Evolutionary conservation across 2,797 vertebrate genomes (phyloP), one percentile per base, ranked within the genome.

Genomic region (Aotus griseimembra): DNA sequence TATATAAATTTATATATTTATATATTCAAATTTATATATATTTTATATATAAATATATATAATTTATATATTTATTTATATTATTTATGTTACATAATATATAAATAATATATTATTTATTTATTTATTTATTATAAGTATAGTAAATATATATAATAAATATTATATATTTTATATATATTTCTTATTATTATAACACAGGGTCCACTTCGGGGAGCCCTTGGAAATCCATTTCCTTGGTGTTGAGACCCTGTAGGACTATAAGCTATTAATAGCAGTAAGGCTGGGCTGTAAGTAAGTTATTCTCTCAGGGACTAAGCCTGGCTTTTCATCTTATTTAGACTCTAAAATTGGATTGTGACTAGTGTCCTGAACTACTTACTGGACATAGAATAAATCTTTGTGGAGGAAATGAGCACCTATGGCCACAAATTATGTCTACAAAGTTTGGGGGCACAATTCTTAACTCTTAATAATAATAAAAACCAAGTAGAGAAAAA

Each of bases 131-230:
- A 55, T 55, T 55, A 22, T 55, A 55, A 20, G 20, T 52, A 50
- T 50, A 50, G 17, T 50, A 50, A 52, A 52, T 19, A 52, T 52
- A 52, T 52, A 52, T 20, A 55, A 8, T 52, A 52, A 22, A 55
- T 22, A 55, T 55, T 55, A 55, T 55, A 20, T 24, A 22, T 22
- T 55, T 9, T 22, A 55, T 55, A 22, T 55, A 4, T 24, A 4
- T 48, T 28, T 48, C 61, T 73, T 57, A 44, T 73, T 46, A 17
- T 41, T 82, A 39, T 30, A n/a, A 7, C 26, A 24, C 4, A 80
- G 39, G 11, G 2, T 9, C 33, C 3, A 2, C 2, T 17, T 13
- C n/a, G 20, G 7, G 33, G 46, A 8, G 1, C 14, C 12, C 44
- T 17, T 2, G 13, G 28, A 14, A 72, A 39, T 4, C 52, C 39